A percentile compares a stretch with the other conserved stretches of the same genome.
phyloP scores from a whole-genome alignment of 2,113 vertebrate genomes.

The Pampusana beccarii region DNA sequence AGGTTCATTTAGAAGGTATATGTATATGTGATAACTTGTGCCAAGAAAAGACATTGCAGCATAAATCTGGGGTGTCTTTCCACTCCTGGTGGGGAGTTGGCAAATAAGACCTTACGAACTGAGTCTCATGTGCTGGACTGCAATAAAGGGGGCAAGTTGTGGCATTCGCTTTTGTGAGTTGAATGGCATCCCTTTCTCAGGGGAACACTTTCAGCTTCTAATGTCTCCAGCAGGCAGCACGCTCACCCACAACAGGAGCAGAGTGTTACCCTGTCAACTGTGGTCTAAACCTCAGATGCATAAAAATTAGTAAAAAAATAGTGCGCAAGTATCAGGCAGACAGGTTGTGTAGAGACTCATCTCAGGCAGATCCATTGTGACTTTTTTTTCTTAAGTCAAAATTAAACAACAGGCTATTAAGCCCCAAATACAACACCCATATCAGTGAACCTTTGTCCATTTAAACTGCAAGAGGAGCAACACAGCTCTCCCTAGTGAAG shows the following conservation, averaged over 20 bases:
- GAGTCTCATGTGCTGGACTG: neutral
- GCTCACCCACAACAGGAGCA: neutral
- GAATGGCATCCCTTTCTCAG: neutral
- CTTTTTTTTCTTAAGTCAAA: neutral
- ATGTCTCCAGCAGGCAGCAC: neutral
- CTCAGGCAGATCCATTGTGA: neutral
- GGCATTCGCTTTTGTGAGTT: neutral
- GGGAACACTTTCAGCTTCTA: neutral
- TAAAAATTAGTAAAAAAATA: neutral
- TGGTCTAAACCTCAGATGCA: neutral
- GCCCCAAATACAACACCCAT: neutral
- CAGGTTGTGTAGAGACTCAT: neutral
- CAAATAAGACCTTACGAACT: neutral
- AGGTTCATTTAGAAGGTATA: neutral
- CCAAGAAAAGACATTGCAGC: neutral
- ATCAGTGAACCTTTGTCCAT: neutral
- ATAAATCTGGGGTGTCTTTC: fast-evolving
- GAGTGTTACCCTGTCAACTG: neutral
- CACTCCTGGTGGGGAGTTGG: neutral
- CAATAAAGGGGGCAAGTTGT: neutral
- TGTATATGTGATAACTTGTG: neutral
- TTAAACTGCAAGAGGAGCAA: neutral
- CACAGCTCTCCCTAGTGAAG: neutral
- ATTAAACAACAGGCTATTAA: neutral
- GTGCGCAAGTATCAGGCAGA: neutral